These are phyloP conservation scores for Xestia sexstrigata DNA, from an alignment of 2,888 invertebrate genomes.

Conservation along the genomic window DNA sequence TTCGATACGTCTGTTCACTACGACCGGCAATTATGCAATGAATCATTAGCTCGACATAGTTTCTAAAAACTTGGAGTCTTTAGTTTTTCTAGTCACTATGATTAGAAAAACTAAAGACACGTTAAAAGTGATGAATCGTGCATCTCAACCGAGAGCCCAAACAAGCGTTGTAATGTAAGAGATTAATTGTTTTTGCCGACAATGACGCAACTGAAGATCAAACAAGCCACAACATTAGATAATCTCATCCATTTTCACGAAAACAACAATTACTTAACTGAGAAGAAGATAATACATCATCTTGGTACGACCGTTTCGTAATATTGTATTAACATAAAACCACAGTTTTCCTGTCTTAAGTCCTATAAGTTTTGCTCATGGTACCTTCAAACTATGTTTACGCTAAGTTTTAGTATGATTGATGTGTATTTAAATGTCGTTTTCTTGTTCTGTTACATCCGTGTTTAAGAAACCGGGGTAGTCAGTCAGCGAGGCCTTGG, in stretches of 20 bases:
- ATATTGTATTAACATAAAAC: conserved; percentile 19
- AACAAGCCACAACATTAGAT: conserved; percentile 45
- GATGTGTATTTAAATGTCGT: conserved; percentile 54
- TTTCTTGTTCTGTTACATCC: conserved; percentile 35
- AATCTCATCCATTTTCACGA: conserved; percentile 52
- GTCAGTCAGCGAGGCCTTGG: conserved; percentile 43
- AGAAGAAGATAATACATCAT: conserved; percentile 42
- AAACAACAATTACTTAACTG: conserved; percentile 58
- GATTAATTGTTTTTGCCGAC: conserved; percentile 42
- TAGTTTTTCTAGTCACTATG: background rate
- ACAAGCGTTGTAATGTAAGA: conserved; percentile 2
- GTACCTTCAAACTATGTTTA: conserved; percentile 42
- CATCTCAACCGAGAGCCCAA: background rate
- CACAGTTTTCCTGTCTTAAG: background rate
- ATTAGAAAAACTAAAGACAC: background rate
- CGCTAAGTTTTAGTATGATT: conserved; percentile 44
- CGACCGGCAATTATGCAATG: too few species aligned
- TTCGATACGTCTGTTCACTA: too few species aligned
- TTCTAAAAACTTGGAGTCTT: background rate
- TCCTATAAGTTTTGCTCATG: conserved; percentile 7
- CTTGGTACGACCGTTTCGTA: conserved; percentile 20
- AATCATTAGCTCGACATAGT: background rate
- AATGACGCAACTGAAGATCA: conserved; percentile 50
- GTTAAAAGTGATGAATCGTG: conserved; percentile 27
- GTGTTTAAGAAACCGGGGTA: conserved; percentile 38